Percentiles rank a stretch among this genome's conserved stretches.
Evolutionary conservation across 2,888 invertebrate genomes (phyloP).

Genomic region (Tinea pellionella): DNA sequence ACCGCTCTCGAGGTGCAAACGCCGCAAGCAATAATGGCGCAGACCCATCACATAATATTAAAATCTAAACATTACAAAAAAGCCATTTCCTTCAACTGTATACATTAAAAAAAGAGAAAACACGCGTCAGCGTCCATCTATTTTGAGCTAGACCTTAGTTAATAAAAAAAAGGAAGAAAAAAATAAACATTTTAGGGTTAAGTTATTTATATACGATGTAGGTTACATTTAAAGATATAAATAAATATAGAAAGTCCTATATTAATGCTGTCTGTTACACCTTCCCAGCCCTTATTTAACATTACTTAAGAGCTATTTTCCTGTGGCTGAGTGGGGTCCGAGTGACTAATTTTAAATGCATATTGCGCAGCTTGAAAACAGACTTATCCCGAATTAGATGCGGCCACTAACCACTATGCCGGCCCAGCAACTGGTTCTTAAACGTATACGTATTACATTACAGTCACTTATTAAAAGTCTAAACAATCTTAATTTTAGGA

Average conservation of each 20-base stretch:
- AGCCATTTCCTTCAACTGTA: slow-evolving; percentile 40
- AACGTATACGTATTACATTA: too few species aligned
- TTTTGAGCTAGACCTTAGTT: slow-evolving; percentile 66
- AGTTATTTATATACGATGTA: too few species aligned
- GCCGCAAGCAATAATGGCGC: slow-evolving; percentile 13
- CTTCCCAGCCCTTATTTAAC: background rate
- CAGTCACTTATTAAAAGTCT: too few species aligned
- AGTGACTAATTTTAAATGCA: slow-evolving; percentile 31
- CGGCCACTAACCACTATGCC: too few species aligned
- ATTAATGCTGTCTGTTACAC: background rate
- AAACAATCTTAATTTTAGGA: background rate
- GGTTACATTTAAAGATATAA: background rate
- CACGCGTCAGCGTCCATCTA: slow-evolving; percentile 33
- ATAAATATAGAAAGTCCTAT: background rate
- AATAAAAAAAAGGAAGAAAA: slow-evolving; percentile 35
- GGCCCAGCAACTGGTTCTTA: too few species aligned
- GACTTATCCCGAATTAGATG: too few species aligned
- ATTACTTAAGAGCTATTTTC: slow-evolving; percentile 4
- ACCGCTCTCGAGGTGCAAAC: slow-evolving; percentile 31
- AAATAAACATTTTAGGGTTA: too few species aligned
- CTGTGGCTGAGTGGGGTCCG: background rate
- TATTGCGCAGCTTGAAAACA: background rate
- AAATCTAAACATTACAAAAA: slow-evolving; percentile 57
- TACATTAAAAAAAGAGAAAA: slow-evolving; percentile 28
- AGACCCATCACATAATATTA: slow-evolving; percentile 40